Percentiles rank a stretch among this genome's conserved stretches.
These are phyloP conservation scores for Corythaixoides concolor DNA, from an alignment of 2,113 vertebrate species.

Conservation along the genomic window DNA sequence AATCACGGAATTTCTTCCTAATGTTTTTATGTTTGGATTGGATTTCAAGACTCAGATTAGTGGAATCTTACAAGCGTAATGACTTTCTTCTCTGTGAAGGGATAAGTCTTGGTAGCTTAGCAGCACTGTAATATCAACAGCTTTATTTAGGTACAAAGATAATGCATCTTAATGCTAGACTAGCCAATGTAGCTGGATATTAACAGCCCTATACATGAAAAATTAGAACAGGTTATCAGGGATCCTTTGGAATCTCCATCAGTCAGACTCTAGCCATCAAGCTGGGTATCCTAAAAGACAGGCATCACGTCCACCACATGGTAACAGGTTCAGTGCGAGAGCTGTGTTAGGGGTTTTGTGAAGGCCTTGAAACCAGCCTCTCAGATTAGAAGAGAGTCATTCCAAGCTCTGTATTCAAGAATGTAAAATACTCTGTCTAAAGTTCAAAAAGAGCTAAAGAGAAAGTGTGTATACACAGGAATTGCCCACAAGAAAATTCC, in stretches of 20 bases:
- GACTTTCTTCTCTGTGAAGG: neutral
- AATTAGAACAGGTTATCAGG: neutral
- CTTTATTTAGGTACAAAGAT: neutral
- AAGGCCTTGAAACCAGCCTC: neutral
- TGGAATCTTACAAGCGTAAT: neutral
- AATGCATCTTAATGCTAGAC: neutral
- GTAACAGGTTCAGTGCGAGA: neutral
- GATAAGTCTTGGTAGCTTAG: neutral
- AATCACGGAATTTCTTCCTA: neutral
- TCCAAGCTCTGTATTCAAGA: neutral
- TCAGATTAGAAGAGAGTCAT: neutral
- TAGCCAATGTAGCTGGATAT: neutral
- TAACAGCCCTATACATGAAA: neutral
- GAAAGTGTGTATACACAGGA: neutral
- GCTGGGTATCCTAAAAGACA: neutral
- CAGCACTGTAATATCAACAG: neutral
- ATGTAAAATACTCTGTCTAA: neutral
- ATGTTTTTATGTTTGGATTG: neutral
- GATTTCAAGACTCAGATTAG: neutral
- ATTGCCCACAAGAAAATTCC: neutral
- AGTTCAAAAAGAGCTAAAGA: neutral
- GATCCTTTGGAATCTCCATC: neutral
- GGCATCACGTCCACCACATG: neutral
- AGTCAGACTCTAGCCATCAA: neutral
- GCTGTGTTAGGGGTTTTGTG: neutral